phyloP scores from a whole-genome alignment of 2,797 vertebrate genomes.

The Geotrypetes seraphini region DNA sequence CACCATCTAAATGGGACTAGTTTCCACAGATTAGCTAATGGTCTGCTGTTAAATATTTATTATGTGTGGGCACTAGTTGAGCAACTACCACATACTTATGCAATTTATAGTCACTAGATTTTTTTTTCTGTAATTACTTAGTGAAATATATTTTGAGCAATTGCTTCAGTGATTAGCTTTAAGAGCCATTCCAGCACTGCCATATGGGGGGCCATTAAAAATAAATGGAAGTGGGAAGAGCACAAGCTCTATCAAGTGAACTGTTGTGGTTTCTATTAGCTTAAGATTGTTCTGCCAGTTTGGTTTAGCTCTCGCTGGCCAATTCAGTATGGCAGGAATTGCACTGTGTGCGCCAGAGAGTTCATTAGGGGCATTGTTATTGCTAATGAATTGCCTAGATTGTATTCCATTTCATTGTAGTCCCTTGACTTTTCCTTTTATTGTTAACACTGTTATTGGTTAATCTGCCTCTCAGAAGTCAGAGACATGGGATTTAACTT shows the following conservation, averaged over 20 bases:
- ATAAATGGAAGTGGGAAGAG: constrained; percentile 9
- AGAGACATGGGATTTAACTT: constrained; percentile 1
- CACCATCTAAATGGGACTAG: too few species aligned
- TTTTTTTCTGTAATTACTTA: too few species aligned
- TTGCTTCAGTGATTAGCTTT: too few species aligned
- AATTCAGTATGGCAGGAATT: background rate
- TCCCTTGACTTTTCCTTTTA: background rate
- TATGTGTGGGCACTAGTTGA: too few species aligned
- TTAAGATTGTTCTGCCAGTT: constrained; percentile 11
- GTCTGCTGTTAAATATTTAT: too few species aligned
- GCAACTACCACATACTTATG: too few species aligned
- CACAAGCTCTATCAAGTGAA: constrained; percentile 11
- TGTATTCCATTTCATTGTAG: constrained; percentile 5
- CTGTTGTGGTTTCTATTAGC: constrained; percentile 13
- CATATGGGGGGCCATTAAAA: constrained; percentile 10
- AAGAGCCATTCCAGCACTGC: constrained; percentile 2
- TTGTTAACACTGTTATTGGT: background rate
- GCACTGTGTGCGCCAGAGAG: background rate
- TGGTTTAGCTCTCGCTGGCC: background rate
- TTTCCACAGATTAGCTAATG: too few species aligned
- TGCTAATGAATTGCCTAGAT: constrained; percentile 13
- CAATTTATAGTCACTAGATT: too few species aligned
- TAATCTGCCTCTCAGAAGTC: constrained; percentile 5
- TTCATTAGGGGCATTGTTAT: constrained; percentile 10
- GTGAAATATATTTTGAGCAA: too few species aligned